phyloP scores from a whole-genome alignment of 2,797 vertebrate genomes.

The Malacoraja senta region DNA sequence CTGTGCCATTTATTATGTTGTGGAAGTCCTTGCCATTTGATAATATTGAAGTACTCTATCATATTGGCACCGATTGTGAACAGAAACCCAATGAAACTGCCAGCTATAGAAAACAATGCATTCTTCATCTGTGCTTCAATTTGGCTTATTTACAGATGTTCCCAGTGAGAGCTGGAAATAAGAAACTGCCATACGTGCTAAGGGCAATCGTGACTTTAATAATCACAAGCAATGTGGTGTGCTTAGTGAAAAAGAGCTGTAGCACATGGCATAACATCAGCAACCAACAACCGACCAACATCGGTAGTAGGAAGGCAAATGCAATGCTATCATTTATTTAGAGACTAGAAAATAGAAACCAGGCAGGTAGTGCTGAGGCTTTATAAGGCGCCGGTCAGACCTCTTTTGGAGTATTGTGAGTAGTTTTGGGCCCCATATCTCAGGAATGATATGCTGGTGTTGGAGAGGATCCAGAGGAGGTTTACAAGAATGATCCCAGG shows the following conservation, averaged over 20 bases:
- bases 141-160: neutral
- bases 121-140: neutral
- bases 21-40: neutral
- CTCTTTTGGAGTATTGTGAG: no score
- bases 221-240: neutral
- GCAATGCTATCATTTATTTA: no score
- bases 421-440: no score
- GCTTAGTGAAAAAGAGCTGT: neutral
- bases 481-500: no score
- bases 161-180: neutral
- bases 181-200: neutral
- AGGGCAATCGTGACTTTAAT: neutral
- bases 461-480: no score
- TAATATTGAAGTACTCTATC: neutral
- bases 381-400: no score
- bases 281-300: neutral
- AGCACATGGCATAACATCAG: neutral
- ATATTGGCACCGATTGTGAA: neutral
- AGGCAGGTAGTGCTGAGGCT: no score
- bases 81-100: neutral
- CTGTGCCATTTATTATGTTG: neutral
- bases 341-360: no score
- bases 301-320: no score
- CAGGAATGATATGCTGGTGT: no score
- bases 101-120: neutral